Evolutionary conservation across 2,888 invertebrate species (phyloP).

Genomic region (Disparrhopalites patrizii): DNA sequence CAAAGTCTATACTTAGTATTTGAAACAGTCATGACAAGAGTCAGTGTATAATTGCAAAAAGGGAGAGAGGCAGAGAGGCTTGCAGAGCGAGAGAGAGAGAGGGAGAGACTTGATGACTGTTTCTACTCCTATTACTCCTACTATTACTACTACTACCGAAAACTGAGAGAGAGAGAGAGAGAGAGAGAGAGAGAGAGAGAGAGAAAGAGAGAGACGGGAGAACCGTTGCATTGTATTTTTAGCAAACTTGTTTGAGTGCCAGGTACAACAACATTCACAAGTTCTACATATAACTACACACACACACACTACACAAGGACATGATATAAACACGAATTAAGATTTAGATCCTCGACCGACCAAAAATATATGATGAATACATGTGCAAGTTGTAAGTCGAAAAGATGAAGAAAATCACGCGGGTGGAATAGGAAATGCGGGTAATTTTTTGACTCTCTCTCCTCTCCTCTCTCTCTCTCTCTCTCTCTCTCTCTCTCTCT

Average conservation of each 20-base stretch:
- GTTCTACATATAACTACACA: not conserved
- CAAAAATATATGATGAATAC: constrained; percentile 3
- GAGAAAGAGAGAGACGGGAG: not conserved
- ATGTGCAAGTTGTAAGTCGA: too few relatives aligned
- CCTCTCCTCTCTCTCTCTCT: not conserved
- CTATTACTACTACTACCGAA: too few relatives aligned
- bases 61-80: too few relatives aligned
- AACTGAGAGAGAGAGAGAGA: too few relatives aligned
- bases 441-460: not conserved
- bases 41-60: too few relatives aligned
- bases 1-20: too few relatives aligned
- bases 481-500: not conserved
- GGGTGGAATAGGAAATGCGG: constrained; percentile 4
- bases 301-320: not conserved
- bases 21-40: too few relatives aligned
- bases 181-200: too few relatives aligned
- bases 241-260: constrained; percentile 19
- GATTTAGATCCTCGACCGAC: constrained; percentile 2
- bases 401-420: not conserved
- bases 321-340: constrained; percentile 10
- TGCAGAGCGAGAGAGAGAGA: too few relatives aligned
- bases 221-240: constrained; percentile 23
- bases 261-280: constrained; percentile 4
- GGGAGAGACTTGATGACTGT: too few relatives aligned
- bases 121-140: too few relatives aligned